phyloP scores from a whole-genome alignment of 2,113 vertebrate species.

The Centropus bengalensis region DNA sequence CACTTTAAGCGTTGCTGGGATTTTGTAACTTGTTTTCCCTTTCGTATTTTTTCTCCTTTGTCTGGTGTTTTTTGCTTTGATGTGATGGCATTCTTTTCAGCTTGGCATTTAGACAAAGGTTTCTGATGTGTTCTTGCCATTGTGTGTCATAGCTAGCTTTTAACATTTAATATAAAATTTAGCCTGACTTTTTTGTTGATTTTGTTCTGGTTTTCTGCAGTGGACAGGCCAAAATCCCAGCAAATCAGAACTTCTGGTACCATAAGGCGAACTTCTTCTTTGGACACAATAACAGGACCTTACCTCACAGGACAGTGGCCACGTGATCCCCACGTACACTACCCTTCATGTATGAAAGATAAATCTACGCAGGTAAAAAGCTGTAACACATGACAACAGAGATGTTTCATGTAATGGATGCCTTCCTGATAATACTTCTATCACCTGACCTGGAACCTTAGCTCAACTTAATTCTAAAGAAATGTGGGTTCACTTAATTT shows the following conservation, averaged over 20 bases:
- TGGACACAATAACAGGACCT: constrained; percentile 94
- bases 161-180: constrained; percentile 25
- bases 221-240: constrained; percentile 89
- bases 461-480: not conserved
- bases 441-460: not conserved
- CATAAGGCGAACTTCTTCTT: constrained; percentile 90
- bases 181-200: constrained; percentile 50
- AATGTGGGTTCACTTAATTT: not conserved
- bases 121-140: constrained; percentile 19
- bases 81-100: not conserved
- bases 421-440: not conserved
- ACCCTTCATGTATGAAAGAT: constrained; percentile 96
- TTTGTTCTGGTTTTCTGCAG: constrained; percentile 74
- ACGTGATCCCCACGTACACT: constrained; percentile 88
- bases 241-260: constrained; percentile 86
- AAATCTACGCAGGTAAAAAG: constrained; percentile 94
- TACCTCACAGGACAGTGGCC: constrained; percentile 99
- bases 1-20: not conserved
- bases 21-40: not conserved
- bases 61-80: constrained; percentile 4
- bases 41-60: not conserved
- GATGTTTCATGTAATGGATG: not conserved
- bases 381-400: constrained; percentile 14
- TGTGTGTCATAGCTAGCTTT: constrained; percentile 46
- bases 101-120: not conserved